Base-by-base conservation (phyloP, 2,797 vertebrate genomes). In the Tachyglossus aculeatus region DNA sequence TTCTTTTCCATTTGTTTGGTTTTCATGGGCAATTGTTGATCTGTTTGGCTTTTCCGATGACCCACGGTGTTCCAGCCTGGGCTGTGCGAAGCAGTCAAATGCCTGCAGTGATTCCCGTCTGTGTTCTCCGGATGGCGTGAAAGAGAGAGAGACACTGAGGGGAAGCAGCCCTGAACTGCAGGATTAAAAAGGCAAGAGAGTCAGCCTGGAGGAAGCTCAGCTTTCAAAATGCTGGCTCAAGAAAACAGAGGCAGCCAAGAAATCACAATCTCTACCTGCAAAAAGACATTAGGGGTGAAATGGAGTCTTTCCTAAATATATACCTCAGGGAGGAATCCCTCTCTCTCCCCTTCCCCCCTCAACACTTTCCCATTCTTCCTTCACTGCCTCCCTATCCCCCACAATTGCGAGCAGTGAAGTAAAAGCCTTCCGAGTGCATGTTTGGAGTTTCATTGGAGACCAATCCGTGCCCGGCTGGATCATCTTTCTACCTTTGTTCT, bases 401-500 rank as follows among this genome's bases (percentile, higher is more conserved):
- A 4, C 50, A 81, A 87, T 50, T 86, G 74, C 72, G 65, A 88
- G 72, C 61, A 67, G 61, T 70, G 59, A 77, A 38, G 37, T 63
- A 76, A 73, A n/a, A n/a, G 21, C 43, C 25, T 59, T 74, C 76
- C 69, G 56, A 74, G 57, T 78, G 74, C 48, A 31, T 45, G 38
- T 56, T 40, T 11, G 37, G 13, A 24, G n/a, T 57, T 86, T 83
- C 76, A 66, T 64, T 47, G 59, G 68, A 68, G 67, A 71, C 19
- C 71, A 59, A 73, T 80, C 74, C 41, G 37, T 39, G 50, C 81
- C 66, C 50, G 83, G 74, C 3, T 37, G 78, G 70, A 80, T 88
- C 83, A 87, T 90, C 79, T 86, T 88, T 83, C 77, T 80, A 74
- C 71, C 71, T 92, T 86, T 89, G 66, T 85, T 84, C 74, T 85